These are phyloP conservation scores for Cerastis leucographa DNA, from an alignment of 2,888 invertebrate species.

Conservation along the genomic window DNA sequence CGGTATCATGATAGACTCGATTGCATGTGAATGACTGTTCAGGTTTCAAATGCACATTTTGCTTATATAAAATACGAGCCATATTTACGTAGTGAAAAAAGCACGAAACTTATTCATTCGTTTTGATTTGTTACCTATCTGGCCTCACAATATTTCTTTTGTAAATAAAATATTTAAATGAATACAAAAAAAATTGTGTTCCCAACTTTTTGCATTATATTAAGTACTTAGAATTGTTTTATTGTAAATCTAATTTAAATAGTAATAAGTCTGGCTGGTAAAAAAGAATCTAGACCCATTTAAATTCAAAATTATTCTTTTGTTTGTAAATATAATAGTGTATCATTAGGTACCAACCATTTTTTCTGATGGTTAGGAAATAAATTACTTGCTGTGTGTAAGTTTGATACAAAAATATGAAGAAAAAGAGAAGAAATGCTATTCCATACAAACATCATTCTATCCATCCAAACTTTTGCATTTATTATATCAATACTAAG, in stretches of 20 bases:
- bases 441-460: background rate
- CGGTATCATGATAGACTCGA: conserved; percentile 29
- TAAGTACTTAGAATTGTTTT: background rate
- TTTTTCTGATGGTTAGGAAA: background rate
- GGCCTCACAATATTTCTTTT: conserved; percentile 17
- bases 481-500: background rate
- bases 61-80: conserved; percentile 20
- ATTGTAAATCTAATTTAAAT: conserved; percentile 4
- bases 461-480: background rate
- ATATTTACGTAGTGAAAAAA: conserved; percentile 34
- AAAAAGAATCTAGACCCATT: conserved; percentile 14
- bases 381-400: background rate
- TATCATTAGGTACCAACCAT: background rate
- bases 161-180: conserved; percentile 6
- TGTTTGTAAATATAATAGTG: conserved; percentile 23
- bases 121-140: conserved; percentile 28
- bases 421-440: no score
- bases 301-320: conserved; percentile 16
- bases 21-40: conserved; percentile 55
- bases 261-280: conserved; percentile 19
- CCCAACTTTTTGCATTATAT: conserved; percentile 3
- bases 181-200: conserved; percentile 6
- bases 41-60: conserved; percentile 39
- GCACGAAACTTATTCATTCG: conserved; percentile 5
- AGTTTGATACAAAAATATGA: no score